Evolutionary conservation across 2,797 vertebrate genomes (phyloP), one percentile per base, ranked within the genome.

Genomic region (Saxicola maurus): DNA sequence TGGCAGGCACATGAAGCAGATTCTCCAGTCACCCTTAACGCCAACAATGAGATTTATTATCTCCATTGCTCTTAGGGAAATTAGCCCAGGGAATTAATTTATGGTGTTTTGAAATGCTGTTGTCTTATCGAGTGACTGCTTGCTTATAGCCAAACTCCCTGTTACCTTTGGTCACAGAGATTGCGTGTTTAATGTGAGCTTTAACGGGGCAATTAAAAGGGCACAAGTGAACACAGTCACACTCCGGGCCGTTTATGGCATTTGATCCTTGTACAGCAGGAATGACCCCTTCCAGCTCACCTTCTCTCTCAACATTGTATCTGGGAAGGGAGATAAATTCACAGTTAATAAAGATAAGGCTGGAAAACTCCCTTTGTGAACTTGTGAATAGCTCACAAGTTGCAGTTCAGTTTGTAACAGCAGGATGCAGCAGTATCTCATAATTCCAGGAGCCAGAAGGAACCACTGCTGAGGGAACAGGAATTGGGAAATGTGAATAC

Each of bases 311-410:
- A 55, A 62, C 87, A 77, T 67, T 67, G 60, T 97, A 97, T 97
- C 96, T 95, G 87, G 82, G 84, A 73, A 75, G 71, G 90, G 93
- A 97, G 95, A 97, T 97, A 97, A 97, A 97, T 97, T 98, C 97
- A 96, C 97, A 98, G 97, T 97, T 97, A 96, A 97, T 98, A 97
- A 97, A 98, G 97, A 97, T 98, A 97, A 97, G 94, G 40, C n/a
- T 80, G 82, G 84, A 81, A 86, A 94, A 83, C 92, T 94, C 91
- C 88, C 82, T 71, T 74, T 72, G 81, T 61, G 87, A 82, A 48
- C 53, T 76, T 56, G 65, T n/a, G 64, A 92, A 56, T 31, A 57
- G 42, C 53, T 91, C 65, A 13, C 64, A 55, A 51, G 65, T 49
- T 93, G 78, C 80, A n/a, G 28, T 72, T 94, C 65, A 27, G 33